Base-by-base conservation (phyloP, 1,140 invertebrate species). In the Diorhabda sublineata region DNA sequence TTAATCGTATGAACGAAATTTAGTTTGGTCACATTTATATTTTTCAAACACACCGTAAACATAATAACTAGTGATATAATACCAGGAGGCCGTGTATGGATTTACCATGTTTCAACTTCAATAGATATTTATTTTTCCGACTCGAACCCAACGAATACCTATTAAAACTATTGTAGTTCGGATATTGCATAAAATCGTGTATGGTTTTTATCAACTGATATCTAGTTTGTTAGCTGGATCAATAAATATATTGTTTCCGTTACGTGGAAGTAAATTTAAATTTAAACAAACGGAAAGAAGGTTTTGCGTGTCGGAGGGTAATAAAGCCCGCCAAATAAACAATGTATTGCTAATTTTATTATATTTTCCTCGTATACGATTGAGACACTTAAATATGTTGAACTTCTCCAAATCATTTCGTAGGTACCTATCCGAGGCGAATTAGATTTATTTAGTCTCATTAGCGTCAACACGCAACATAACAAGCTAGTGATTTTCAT, bases 301-400 rank as follows among this genome's bases (percentile, higher is more conserved):
- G 58, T 45, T 7, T 57, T 56, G 71, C 71, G 68, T 72, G 71
- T 47, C 9, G 58, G 58, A 60, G 8, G 43, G 60, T 65, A 63
- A 52, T 72, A 69, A 71, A 68, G 41, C 57, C 26, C 58, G 43
- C 68, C 61, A 59, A 72, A 67, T 67, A 68, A 69, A 69, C 68
- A 69, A 42, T 59, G 66, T 72, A 67, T 69, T 65, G 61, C 68
- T 72, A 72, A 72, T 72, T 72, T 72, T 72, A 72, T 72, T 72
- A 72, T 67, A 64, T 72, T 72, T 72, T 63, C 71, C 71, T 72
- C 58, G 71, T 72, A 69, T 63, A 58, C 64, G 56, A 69, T 72
- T 67, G 63, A 72, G 66, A 72, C 69, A 47, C 61, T 69, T 72
- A 61, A 52, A 64, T 66, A 26, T 26, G 64, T 58, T 62, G 41